Base-by-base conservation (phyloP, 2,888 invertebrate species). In the Furcula furcula region DNA sequence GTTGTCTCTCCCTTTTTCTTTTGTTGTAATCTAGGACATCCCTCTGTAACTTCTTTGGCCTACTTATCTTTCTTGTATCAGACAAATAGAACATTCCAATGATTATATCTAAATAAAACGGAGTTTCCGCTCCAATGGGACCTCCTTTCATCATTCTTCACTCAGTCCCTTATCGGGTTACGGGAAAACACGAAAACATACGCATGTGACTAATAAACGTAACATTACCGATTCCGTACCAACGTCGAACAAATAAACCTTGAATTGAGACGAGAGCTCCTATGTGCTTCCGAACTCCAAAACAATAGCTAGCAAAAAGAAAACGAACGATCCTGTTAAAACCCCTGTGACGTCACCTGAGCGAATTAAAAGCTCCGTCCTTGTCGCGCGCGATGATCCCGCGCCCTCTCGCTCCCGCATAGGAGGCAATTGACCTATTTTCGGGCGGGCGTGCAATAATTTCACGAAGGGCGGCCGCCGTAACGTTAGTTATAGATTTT, bases 361-460 rank as follows among this genome's bases (percentile, higher is more conserved):
- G 72, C 75, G 83, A 82, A 82, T 84, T 79, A 83, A 75, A 66
- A 62, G 60, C 55, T 67, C 70, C 52, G 43, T 82, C 84, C 67
- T 64, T 76, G 48, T 83, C 73, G 46, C 62, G 49, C 78, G 39
- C 67, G 50, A 64, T 61, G 60, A 65, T 63, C 60, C 60, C 50
- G 48, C 36, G 41, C 50, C 51, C 55, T 80, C 81, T 73, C 83
- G 46, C 67, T 82, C 76, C 48, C 54, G 45, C 70, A 50, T 58
- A 66, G 76, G 73, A 68, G 77, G 83, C 87, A 86, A 85, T 88
- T 88, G 88, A 88, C 88, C 88, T 84, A 88, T 86, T 84, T 88
- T 85, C 80, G 71, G 51, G 71, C 59, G 76, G 72, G 70, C 76
- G 76, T 81, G 78, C 82, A 81, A 85, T 87, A 80, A 84, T 83